Percentiles rank a stretch among this genome's conserved stretches.
These are phyloP conservation scores for Lymantria monacha DNA, from an alignment of 2,888 invertebrate species.

Conservation along the genomic window DNA sequence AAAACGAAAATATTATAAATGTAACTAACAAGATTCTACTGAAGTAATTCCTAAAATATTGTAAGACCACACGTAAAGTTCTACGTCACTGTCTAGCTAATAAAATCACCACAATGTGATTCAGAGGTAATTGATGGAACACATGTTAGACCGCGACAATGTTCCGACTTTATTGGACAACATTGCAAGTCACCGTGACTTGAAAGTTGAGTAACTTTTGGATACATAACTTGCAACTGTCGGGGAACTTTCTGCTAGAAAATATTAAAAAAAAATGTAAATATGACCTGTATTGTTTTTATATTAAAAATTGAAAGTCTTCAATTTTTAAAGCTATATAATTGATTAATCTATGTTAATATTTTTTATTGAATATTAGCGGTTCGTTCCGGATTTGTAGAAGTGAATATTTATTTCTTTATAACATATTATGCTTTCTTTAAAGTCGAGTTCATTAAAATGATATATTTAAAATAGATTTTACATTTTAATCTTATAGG, in stretches of 20 bases:
- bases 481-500: too few relatives aligned
- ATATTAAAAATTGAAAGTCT: too few relatives aligned
- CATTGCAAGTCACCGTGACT: constrained; percentile 6
- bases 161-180: constrained; percentile 10
- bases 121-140: constrained; percentile 25
- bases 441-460: too few relatives aligned
- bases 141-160: constrained; percentile 8
- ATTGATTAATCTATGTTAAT: too few relatives aligned
- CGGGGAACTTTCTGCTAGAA: neutral
- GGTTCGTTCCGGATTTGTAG: too few relatives aligned
- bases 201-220: neutral
- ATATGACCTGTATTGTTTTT: too few relatives aligned
- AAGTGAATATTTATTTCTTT: too few relatives aligned
- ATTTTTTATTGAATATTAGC: too few relatives aligned
- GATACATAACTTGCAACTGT: neutral
- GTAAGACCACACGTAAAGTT: constrained; percentile 1
- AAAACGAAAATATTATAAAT: neutral
- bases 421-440: too few relatives aligned
- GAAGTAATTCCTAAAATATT: neutral
- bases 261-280: too few relatives aligned
- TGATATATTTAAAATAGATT: too few relatives aligned
- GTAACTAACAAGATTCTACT: neutral
- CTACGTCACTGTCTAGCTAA: constrained; percentile 16
- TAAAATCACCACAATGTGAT: constrained; percentile 29
- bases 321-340: too few relatives aligned